These are phyloP conservation scores for Lepidochrysops patricia DNA, from an alignment of 2,888 invertebrate genomes.

Conservation along the genomic window DNA sequence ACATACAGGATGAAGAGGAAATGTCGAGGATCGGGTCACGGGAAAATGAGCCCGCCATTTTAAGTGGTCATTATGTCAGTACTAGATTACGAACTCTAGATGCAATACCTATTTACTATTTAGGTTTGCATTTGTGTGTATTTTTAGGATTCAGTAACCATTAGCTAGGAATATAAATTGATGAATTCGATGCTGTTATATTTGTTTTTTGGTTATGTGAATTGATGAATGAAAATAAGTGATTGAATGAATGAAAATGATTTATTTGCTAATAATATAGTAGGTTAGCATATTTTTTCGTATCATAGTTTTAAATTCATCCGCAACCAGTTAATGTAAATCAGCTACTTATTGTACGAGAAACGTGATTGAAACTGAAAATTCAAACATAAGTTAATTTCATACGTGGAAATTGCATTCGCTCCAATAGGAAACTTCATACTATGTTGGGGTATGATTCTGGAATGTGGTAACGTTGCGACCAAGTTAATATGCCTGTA, in stretches of 20 bases:
- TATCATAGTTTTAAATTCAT: too few relatives aligned
- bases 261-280: too few relatives aligned
- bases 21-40: not conserved
- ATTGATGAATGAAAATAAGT: not conserved
- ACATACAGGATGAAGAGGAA: not conserved
- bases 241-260: too few relatives aligned
- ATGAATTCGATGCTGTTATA: too few relatives aligned
- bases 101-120: not conserved
- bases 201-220: too few relatives aligned
- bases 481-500: not conserved
- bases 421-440: not conserved
- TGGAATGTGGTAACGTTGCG: not conserved
- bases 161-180: too few relatives aligned
- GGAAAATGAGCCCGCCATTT: not conserved
- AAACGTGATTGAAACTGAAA: not conserved
- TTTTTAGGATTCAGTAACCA: too few relatives aligned
- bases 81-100: too few relatives aligned
- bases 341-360: too few relatives aligned
- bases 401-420: not conserved
- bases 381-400: not conserved
- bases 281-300: too few relatives aligned
- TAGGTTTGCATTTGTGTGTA: not conserved
- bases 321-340: too few relatives aligned
- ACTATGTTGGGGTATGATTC: not conserved
- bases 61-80: not conserved